Percentiles rank a stretch among this genome's conserved stretches.
These are phyloP conservation scores for Psittacula echo DNA, from an alignment of 2,797 vertebrate species.

Conservation along the genomic window DNA sequence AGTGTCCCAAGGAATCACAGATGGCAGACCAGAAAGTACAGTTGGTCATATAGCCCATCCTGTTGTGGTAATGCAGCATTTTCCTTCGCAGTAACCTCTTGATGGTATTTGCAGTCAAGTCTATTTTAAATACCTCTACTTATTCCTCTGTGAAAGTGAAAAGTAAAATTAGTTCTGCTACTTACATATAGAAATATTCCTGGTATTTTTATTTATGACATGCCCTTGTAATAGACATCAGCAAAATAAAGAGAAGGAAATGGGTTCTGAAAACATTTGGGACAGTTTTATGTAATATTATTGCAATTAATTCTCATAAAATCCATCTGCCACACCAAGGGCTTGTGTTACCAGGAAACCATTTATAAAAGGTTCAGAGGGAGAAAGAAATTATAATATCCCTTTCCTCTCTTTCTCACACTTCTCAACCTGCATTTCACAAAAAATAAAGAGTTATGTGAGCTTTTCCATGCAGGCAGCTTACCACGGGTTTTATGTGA, in stretches of 20 bases:
- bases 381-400: constrained; percentile 51
- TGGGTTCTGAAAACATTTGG: constrained; percentile 30
- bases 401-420: constrained; percentile 39
- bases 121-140: background rate
- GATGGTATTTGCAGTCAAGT: constrained; percentile 17
- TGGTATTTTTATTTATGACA: constrained; percentile 42
- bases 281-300: constrained; percentile 50
- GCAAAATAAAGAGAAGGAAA: constrained; percentile 54
- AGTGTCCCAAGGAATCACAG: constrained; percentile 54
- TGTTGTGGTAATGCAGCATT: background rate
- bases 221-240: background rate
- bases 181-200: background rate
- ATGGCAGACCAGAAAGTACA: constrained; percentile 6
- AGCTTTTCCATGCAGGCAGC: constrained; percentile 12
- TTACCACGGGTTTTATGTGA: background rate
- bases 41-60: background rate
- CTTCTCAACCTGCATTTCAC: constrained; percentile 21
- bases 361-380: constrained; percentile 40
- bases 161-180: constrained; percentile 28
- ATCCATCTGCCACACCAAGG: constrained; percentile 49
- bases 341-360: constrained; percentile 62
- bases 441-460: background rate
- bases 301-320: constrained; percentile 64
- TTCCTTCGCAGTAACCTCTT: constrained; percentile 1
- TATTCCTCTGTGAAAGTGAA: constrained; percentile 30